These are phyloP conservation scores for Seira ritae DNA, from an alignment of 2,888 invertebrate species.

Conservation along the genomic window DNA sequence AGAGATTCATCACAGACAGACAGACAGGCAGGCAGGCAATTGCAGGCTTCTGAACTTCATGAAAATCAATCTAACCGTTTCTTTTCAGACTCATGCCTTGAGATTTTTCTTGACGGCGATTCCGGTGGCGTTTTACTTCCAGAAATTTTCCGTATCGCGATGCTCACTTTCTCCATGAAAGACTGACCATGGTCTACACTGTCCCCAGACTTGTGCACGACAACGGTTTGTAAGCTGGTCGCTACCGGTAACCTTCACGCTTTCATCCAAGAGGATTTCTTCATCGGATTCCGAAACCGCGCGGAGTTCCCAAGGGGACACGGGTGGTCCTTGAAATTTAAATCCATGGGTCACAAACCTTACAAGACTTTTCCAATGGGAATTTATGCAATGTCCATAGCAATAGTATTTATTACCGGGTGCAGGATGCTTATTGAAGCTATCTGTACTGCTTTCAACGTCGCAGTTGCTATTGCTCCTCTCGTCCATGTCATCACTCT, in stretches of 20 bases:
- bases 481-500: conserved; percentile 24
- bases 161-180: conserved; percentile 67
- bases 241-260: not conserved
- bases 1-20: not conserved
- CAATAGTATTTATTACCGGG: too few species aligned
- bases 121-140: conserved; percentile 58
- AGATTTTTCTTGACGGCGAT: conserved; percentile 68
- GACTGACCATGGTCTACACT: conserved; percentile 17
- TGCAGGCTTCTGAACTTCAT: conserved; percentile 6
- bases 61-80: conserved; percentile 51
- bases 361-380: not conserved
- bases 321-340: conserved; percentile 1
- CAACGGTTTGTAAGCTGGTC: conserved; percentile 59
- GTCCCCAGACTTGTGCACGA: conserved; percentile 54
- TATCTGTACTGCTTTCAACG: conserved; percentile 11
- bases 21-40: not conserved
- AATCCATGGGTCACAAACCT: not conserved
- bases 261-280: conserved; percentile 62
- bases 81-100: conserved; percentile 66
- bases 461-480: conserved; percentile 7
- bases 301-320: conserved; percentile 53
- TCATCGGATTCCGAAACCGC: conserved; percentile 66
- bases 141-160: conserved; percentile 71
- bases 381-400: not conserved
- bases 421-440: too few species aligned